phyloP scores from a whole-genome alignment of 53 echinoderm and acorn worm genomes.

The Hippasteria phrygiana region DNA sequence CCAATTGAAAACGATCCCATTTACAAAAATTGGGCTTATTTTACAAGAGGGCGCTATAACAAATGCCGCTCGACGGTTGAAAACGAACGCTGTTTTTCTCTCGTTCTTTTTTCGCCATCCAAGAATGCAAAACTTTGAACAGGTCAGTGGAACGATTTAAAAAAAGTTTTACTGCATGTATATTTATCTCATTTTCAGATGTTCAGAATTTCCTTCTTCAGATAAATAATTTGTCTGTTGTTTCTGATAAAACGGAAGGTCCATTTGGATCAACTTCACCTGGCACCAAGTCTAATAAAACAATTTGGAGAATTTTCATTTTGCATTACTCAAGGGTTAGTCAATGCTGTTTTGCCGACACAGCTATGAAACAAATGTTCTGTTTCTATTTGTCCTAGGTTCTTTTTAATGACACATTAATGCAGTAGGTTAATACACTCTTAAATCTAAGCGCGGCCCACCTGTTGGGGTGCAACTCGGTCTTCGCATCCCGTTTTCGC shows the following conservation, averaged over 20 bases:
- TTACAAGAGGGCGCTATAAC: too few relatives aligned
- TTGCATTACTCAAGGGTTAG: not conserved
- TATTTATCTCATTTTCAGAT: too few relatives aligned
- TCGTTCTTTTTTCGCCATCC: too few relatives aligned
- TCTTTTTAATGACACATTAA: constrained; percentile 25
- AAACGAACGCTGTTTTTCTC: too few relatives aligned
- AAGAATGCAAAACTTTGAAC: too few relatives aligned
- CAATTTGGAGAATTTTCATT: not conserved
- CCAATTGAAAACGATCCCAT: too few relatives aligned
- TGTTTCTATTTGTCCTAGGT: not conserved
- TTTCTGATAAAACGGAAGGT: not conserved
- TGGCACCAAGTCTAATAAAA: not conserved
- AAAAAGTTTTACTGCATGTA: too few relatives aligned
- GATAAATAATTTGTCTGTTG: not conserved
- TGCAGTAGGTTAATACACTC: constrained; percentile 20
- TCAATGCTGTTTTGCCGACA: not conserved
- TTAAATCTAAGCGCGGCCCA: constrained; percentile 34
- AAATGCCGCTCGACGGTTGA: too few relatives aligned
- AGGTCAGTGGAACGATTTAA: too few relatives aligned
- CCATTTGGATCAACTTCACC: not conserved
- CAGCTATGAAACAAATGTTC: not conserved
- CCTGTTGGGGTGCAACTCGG: constrained; percentile 21
- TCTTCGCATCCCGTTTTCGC: not conserved
- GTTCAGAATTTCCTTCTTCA: too few relatives aligned
- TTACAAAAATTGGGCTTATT: too few relatives aligned